Percentiles rank a stretch among this genome's conserved stretches.
Evolutionary conservation across 2,797 vertebrate species (phyloP).

Genomic region (Clamator glandarius): DNA sequence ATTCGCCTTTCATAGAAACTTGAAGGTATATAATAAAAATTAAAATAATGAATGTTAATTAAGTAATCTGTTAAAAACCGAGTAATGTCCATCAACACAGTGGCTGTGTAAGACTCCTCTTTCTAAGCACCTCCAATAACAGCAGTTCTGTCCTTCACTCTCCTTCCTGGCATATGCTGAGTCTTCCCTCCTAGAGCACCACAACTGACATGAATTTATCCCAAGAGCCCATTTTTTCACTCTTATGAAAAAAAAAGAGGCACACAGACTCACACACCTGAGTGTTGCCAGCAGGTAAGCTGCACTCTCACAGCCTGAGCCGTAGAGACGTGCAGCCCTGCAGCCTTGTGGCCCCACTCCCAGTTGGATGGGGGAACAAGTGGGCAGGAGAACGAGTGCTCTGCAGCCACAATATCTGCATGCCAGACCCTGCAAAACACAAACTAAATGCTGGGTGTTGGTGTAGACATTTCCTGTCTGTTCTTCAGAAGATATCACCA

Average conservation of each 20-base stretch:
- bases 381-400: accelerated
- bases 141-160: background rate
- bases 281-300: background rate
- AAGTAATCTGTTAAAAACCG: background rate
- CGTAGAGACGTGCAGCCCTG: background rate
- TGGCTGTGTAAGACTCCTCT: background rate
- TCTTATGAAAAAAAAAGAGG: background rate
- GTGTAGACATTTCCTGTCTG: background rate
- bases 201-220: background rate
- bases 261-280: background rate
- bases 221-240: background rate
- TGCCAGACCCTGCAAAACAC: background rate
- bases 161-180: background rate
- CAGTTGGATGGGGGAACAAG: background rate
- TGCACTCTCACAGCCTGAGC: background rate
- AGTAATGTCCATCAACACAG: background rate
- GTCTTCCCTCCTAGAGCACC: background rate
- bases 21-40: background rate
- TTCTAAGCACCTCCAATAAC: background rate
- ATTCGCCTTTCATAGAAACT: background rate
- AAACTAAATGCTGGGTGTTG: background rate
- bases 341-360: background rate
- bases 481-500: background rate
- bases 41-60: background rate
- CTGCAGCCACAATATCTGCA: background rate